Conservation (phyloP, 2,888 invertebrate genomes). For the Helicoverpa assulta region DNA sequence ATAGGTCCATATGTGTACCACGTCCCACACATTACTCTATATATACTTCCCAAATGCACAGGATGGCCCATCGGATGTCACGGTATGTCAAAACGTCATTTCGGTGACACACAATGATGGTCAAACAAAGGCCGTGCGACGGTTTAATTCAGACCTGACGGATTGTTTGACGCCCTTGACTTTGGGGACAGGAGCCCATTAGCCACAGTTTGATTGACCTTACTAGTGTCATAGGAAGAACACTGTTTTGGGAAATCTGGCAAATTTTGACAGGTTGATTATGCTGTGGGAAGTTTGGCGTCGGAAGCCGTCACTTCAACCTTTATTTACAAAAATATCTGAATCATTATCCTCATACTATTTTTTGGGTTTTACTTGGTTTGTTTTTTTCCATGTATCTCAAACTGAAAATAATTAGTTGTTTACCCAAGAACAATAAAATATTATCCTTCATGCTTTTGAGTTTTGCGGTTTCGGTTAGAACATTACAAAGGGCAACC, state of each 20-base stretch:
- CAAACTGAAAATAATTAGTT: no score
- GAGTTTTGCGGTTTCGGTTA: no score
- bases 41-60: slow-evolving; percentile 43
- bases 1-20: slow-evolving; percentile 24
- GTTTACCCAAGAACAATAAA: no score
- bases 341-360: background rate
- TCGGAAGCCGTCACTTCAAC: background rate
- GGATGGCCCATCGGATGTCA: slow-evolving; percentile 66
- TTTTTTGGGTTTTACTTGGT: background rate
- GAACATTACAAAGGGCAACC: no score
- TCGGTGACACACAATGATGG: slow-evolving; percentile 67
- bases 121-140: slow-evolving; percentile 65
- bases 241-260: slow-evolving; percentile 15
- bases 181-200: slow-evolving; percentile 61
- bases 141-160: slow-evolving; percentile 63
- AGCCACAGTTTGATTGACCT: slow-evolving; percentile 46
- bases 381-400: no score
- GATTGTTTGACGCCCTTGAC: slow-evolving; percentile 63
- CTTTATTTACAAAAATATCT: background rate
- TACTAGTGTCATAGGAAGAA: slow-evolving; percentile 47
- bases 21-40: slow-evolving; percentile 30
- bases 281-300: background rate
- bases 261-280: slow-evolving; percentile 37
- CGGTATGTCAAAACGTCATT: slow-evolving; percentile 67
- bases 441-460: no score